Evolutionary conservation across 1,140 invertebrate genomes (phyloP).

Genomic region (Wasmannia auropunctata): DNA sequence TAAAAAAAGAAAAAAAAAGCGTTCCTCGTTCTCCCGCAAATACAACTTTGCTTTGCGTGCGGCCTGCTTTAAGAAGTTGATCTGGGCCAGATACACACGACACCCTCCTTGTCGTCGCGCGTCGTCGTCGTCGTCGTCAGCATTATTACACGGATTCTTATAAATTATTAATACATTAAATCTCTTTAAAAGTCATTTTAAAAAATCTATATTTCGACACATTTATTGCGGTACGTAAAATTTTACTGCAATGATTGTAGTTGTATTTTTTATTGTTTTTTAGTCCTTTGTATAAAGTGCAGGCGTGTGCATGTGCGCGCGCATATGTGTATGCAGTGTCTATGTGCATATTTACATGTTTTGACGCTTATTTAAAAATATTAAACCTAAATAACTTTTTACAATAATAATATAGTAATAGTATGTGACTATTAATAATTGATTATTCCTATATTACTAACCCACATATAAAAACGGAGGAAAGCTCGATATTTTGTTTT

Average conservation of each 20-base stretch:
- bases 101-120: not conserved
- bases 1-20: not conserved
- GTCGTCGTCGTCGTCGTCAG: constrained; percentile 48
- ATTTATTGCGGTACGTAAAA: constrained; percentile 1
- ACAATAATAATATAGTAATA: not conserved
- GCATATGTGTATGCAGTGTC: not conserved
- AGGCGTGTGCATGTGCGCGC: not conserved
- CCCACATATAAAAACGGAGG: not conserved
- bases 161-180: constrained; percentile 62
- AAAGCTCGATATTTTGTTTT: not conserved
- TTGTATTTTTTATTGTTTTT: not conserved
- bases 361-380: not conserved
- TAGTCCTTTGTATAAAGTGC: not conserved
- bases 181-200: not conserved
- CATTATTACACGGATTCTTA: constrained; percentile 74
- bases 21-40: constrained; percentile 19
- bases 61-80: constrained; percentile 76
- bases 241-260: not conserved
- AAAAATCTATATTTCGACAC: constrained; percentile 14
- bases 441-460: not conserved
- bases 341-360: no score
- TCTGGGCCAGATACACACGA: constrained; percentile 81
- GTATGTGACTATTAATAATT: not conserved
- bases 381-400: not conserved
- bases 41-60: constrained; percentile 75